These are phyloP conservation scores for Drosophila mercatorum DNA, from an alignment of 2,888 invertebrate genomes.

Conservation along the genomic window DNA sequence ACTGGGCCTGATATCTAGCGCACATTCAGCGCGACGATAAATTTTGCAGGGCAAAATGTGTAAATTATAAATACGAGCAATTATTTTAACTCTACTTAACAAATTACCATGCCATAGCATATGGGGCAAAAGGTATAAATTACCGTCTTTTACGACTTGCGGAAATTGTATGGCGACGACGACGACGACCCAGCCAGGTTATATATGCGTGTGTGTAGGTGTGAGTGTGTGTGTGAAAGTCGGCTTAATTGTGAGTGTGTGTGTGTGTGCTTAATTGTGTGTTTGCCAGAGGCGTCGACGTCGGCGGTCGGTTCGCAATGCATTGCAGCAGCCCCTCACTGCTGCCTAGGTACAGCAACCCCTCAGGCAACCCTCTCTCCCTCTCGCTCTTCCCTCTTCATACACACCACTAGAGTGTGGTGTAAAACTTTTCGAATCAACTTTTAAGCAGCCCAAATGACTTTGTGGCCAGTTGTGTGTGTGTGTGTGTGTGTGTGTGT, in stretches of 20 bases:
- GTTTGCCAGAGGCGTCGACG: slow-evolving; percentile 60
- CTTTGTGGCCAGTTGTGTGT: slow-evolving; percentile 65
- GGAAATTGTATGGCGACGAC: slow-evolving; percentile 79
- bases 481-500: background rate
- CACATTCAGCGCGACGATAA: slow-evolving; percentile 78
- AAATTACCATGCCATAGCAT: slow-evolving; percentile 85
- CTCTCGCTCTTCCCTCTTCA: too few species aligned
- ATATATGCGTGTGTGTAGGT: slow-evolving; percentile 29
- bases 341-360: slow-evolving; percentile 27
- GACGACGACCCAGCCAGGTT: slow-evolving; percentile 46
- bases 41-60: slow-evolving; percentile 84
- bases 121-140: slow-evolving; percentile 83
- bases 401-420: slow-evolving; percentile 44
- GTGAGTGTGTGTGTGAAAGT: slow-evolving; percentile 33
- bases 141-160: slow-evolving; percentile 81
- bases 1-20: slow-evolving; percentile 9
- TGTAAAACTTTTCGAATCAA: slow-evolving; percentile 77
- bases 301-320: slow-evolving; percentile 46
- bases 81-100: slow-evolving; percentile 85
- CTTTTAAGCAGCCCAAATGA: slow-evolving; percentile 79
- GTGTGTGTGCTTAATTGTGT: slow-evolving; percentile 70
- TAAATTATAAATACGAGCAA: slow-evolving; percentile 85
- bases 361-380: slow-evolving; percentile 5
- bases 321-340: slow-evolving; percentile 7
- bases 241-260: slow-evolving; percentile 67